Conservation (phyloP, 92 coral and sea anemone genomes). For the Actinernus sp. region DNA sequence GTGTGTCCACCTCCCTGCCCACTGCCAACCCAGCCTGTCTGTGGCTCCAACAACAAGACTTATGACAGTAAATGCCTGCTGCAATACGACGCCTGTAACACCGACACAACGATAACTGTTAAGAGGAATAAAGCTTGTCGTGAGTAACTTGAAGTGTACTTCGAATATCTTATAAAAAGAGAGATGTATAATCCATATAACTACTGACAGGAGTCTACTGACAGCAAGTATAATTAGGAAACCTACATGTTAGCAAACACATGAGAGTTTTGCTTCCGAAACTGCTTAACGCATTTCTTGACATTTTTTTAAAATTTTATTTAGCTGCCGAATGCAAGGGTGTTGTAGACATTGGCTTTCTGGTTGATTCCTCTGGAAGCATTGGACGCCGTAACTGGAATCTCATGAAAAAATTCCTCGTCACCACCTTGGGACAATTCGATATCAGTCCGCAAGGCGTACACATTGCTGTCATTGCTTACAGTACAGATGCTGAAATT, state of each 20-base stretch:
- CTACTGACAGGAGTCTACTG: no score
- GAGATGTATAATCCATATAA: no score
- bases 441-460: constrained; percentile 12
- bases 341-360: not conserved
- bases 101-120: constrained; percentile 22
- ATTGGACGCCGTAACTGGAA: constrained; percentile 6
- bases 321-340: not conserved
- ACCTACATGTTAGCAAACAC: no score
- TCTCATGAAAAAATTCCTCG: not conserved
- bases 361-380: constrained; percentile 10
- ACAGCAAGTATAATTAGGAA: no score
- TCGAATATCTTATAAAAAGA: no score
- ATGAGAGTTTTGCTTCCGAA: no score
- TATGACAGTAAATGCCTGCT: constrained; percentile 16
- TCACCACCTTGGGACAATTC: constrained; percentile 1
- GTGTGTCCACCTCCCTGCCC: constrained; percentile 3
- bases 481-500: constrained; percentile 23
- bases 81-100: constrained; percentile 17
- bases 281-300: no score
- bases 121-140: constrained; percentile 73
- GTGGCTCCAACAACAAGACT: constrained; percentile 26
- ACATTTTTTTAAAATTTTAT: no score
- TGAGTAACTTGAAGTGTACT: no score
- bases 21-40: not conserved
- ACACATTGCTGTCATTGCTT: constrained; percentile 15